Conservation (phyloP, 2,888 invertebrate species). For the Phanerotoma sp. region DNA sequence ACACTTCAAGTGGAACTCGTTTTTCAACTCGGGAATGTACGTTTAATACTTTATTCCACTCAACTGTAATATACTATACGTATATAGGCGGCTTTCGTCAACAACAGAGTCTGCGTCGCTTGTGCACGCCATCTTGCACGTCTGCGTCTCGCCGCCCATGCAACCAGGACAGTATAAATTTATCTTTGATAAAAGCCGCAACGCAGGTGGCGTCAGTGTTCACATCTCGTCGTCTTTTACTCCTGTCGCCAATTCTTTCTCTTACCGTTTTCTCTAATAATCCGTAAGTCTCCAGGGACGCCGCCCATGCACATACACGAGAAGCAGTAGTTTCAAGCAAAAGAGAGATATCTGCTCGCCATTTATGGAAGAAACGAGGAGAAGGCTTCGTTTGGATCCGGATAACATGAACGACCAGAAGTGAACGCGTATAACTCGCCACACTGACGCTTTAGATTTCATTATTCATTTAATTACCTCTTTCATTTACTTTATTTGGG, state of each 20-base stretch:
- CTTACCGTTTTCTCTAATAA: background rate
- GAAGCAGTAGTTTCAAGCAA: constrained; percentile 35
- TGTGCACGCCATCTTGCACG: constrained; percentile 54
- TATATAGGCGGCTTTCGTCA: constrained; percentile 19
- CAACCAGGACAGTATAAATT: constrained; percentile 45
- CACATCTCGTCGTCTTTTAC: background rate
- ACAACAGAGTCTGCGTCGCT: constrained; percentile 44
- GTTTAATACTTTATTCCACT: background rate
- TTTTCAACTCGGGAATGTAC: too few species aligned
- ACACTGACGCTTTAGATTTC: background rate
- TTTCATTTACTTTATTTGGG: too few species aligned
- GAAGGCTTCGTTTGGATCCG: constrained; percentile 47
- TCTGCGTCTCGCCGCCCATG: constrained; percentile 54
- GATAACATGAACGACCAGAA: constrained; percentile 39
- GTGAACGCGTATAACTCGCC: constrained; percentile 28
- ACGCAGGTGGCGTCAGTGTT: constrained; percentile 12
- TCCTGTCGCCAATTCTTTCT: background rate
- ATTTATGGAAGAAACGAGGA: constrained; percentile 54
- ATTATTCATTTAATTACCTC: background rate
- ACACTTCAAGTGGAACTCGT: too few species aligned
- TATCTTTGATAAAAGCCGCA: background rate
- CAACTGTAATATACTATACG: background rate
- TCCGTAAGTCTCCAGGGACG: constrained; percentile 26
- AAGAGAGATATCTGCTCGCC: constrained; percentile 47
- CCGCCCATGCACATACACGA: constrained; percentile 33